These are phyloP conservation scores for Barnardius zonarius DNA, from an alignment of 2,113 vertebrate genomes.

Conservation along the genomic window DNA sequence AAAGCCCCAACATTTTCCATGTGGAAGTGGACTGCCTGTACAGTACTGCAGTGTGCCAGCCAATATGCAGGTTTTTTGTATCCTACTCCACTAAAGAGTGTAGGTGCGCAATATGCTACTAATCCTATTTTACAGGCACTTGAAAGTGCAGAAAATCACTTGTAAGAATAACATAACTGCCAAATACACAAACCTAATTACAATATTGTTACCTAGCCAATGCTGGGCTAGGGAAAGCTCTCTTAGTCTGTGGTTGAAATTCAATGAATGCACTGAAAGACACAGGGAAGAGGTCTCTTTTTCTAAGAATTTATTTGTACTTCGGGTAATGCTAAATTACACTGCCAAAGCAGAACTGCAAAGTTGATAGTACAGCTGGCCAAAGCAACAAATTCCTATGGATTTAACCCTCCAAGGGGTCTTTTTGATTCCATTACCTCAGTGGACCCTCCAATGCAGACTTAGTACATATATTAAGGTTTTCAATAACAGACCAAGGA, in stretches of 20 bases:
- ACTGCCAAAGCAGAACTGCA: neutral
- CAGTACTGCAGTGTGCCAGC: fast-evolving
- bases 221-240: neutral
- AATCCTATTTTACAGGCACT: neutral
- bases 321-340: neutral
- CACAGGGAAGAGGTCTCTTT: neutral
- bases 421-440: neutral
- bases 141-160: neutral
- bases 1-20: neutral
- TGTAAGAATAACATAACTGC: neutral
- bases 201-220: neutral
- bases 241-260: neutral
- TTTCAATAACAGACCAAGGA: neutral
- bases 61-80: neutral
- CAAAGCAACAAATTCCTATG: neutral
- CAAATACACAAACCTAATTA: neutral
- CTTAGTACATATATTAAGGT: neutral
- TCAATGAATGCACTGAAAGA: neutral
- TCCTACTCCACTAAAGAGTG: neutral
- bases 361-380: neutral
- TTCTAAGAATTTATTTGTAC: neutral
- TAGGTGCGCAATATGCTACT: neutral
- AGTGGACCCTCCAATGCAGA: neutral
- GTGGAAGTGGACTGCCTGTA: neutral
- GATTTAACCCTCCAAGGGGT: neutral